Evolutionary conservation across 2,888 invertebrate genomes (phyloP), one percentile per base, ranked within the genome.

Genomic region (Hirtodrosophila histrioides): DNA sequence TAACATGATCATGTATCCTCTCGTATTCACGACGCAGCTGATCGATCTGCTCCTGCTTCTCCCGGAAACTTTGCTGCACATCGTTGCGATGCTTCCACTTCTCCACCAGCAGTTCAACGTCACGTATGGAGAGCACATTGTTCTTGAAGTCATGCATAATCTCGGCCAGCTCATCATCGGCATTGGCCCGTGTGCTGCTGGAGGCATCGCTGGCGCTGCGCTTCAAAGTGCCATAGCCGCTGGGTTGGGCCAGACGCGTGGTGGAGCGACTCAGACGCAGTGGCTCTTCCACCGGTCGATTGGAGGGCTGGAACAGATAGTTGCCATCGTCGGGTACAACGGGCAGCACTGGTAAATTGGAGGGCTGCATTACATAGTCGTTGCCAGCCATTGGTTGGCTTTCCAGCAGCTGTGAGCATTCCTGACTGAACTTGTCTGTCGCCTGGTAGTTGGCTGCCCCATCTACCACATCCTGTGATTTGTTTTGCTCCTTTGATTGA

Each of bases 111-210:
- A 95, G 94, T 90, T 97, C 97, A 0, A 97, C 96, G 92, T 97
- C 96, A 0, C 95, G 93, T 87, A 97, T 96, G 0, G 96, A 95
- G 75, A 96, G 95, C 3, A 97, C 96, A 88, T 97, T 96, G 87
- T 97, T 97, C 90, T 97, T 97, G 87, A 96, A 97, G 86, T 97
- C 97, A 87, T 95, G 96, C 89, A 97, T 96, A 50, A 97, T 96
- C 92, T 97, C 97, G 3, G 95, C 94, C 62, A 97, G 92, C 89
- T 97, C 97, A 70, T 96, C 96, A 89, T 97, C 92, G 4, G 89
- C 91, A 67, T 91, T 92, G 11, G 88, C 85, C 0, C 90, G 89
- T 0, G 80, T 82, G 39, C 77, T 80, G 51, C 86, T 88, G 1
- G 91, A 91, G 8, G 90, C 89, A 67, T 91, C 91, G 50, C 91